Percentiles rank a stretch among this genome's conserved stretches.
Evolutionary conservation across 92 coral and sea anemone species (phyloP).

Genomic region (Heliopora coerulea): DNA sequence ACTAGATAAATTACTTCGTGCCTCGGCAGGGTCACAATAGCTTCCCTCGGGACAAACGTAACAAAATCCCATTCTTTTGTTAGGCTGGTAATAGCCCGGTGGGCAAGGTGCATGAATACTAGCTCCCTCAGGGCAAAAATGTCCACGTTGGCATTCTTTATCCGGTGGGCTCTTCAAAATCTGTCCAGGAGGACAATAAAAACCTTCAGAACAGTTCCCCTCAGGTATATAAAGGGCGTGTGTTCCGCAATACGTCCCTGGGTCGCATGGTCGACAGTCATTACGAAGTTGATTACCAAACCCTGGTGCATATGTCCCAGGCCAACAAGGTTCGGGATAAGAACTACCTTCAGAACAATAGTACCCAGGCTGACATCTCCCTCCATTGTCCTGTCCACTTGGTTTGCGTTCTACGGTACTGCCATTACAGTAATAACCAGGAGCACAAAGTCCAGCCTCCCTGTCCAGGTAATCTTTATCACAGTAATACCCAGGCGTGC

Average conservation of each 20-base stretch:
- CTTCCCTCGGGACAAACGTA: constrained; percentile 88
- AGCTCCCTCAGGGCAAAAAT: constrained; percentile 94
- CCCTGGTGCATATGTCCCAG: constrained; percentile 90
- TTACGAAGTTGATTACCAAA: constrained; percentile 88
- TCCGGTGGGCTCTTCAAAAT: constrained; percentile 80
- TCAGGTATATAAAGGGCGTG: constrained; percentile 73
- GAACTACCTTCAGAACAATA: constrained; percentile 90
- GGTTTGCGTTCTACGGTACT: constrained; percentile 82
- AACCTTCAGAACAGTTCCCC: constrained; percentile 94
- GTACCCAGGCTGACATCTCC: constrained; percentile 82
- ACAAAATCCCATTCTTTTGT: constrained; percentile 62
- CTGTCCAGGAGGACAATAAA: constrained; percentile 94
- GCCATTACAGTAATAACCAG: constrained; percentile 97
- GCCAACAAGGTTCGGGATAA: constrained; percentile 73
- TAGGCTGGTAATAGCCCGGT: constrained; percentile 90
- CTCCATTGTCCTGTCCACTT: constrained; percentile 80
- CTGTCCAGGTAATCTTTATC: constrained; percentile 67
- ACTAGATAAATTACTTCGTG: constrained; percentile 77
- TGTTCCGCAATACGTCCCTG: constrained; percentile 86
- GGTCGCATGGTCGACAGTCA: constrained; percentile 86
- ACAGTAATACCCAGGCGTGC: constrained; percentile 95
- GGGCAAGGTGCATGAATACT: constrained; percentile 87
- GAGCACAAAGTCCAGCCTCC: constrained; percentile 81
- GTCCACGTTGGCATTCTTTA: constrained; percentile 95
- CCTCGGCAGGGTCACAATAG: constrained; percentile 96